Percentiles rank a stretch among this genome's conserved stretches.
phyloP scores from a whole-genome alignment of 2,797 vertebrate species.

The Tadarida brasiliensis region DNA sequence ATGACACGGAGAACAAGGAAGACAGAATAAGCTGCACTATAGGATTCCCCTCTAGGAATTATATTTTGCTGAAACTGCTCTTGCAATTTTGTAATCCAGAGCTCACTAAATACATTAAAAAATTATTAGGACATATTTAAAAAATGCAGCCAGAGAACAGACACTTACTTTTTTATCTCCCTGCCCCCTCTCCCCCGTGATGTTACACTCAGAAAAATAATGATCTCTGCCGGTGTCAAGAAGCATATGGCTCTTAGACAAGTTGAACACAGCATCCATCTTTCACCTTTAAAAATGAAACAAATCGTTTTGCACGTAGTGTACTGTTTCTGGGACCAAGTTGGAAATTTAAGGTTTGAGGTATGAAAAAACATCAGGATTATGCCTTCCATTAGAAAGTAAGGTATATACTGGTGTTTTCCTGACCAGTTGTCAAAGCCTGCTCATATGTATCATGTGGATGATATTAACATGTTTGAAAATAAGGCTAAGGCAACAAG shows the following conservation, averaged over 20 bases:
- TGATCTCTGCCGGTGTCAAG: neutral
- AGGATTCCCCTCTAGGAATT: neutral
- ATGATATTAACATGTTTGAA: neutral
- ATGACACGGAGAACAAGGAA: neutral
- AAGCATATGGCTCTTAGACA: neutral
- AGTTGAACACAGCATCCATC: neutral
- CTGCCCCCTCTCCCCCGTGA: neutral
- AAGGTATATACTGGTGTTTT: neutral
- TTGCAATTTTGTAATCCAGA: slow-evolving; percentile 25
- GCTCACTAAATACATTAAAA: neutral
- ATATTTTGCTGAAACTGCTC: neutral
- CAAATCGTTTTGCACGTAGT: neutral
- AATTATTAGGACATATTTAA: neutral
- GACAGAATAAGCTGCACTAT: neutral
- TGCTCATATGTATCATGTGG: neutral
- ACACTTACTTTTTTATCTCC: neutral
- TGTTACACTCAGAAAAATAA: neutral
- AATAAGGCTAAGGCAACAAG: neutral
- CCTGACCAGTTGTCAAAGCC: neutral
- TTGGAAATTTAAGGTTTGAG: neutral
- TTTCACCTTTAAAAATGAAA: neutral
- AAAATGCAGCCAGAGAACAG: slow-evolving; percentile 22
- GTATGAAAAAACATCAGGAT: neutral
- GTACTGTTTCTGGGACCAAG: neutral
- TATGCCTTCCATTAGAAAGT: neutral